phyloP scores from a whole-genome alignment of 2,888 invertebrate species.

The Ophonus ardosiacus region DNA sequence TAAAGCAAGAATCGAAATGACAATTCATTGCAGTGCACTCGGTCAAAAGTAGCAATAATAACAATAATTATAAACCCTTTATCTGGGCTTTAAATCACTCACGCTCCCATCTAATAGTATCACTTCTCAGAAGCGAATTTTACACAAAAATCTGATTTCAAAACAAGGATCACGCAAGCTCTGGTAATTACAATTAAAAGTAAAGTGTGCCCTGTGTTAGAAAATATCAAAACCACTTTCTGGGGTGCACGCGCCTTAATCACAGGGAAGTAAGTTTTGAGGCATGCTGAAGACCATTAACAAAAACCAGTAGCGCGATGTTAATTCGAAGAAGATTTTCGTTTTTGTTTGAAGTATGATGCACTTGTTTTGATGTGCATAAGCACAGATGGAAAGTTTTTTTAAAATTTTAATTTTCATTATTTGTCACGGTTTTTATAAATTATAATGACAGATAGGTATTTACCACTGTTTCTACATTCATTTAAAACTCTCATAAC shows the following conservation, averaged over 20 bases:
- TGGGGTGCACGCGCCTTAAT: constrained; percentile 50
- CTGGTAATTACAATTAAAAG: constrained; percentile 49
- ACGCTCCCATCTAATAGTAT: constrained; percentile 40
- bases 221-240: constrained; percentile 26
- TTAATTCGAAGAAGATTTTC: constrained; percentile 73
- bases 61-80: constrained; percentile 42
- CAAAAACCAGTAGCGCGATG: constrained; percentile 74
- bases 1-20: background rate
- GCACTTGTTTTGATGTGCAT: constrained; percentile 4
- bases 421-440: too few relatives aligned
- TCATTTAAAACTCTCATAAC: too few relatives aligned
- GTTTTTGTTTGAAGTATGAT: constrained; percentile 67
- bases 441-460: too few relatives aligned
- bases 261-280: constrained; percentile 37
- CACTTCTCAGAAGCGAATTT: constrained; percentile 51
- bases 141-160: constrained; percentile 50
- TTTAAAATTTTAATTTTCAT: background rate
- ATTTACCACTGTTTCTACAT: too few relatives aligned
- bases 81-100: constrained; percentile 38
- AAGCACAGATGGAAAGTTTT: constrained; percentile 69
- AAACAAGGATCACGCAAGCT: constrained; percentile 48
- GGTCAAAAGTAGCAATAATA: constrained; percentile 24
- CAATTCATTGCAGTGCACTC: background rate
- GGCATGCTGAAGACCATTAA: constrained; percentile 69
- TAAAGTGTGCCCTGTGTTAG: constrained; percentile 14